Conservation (phyloP, 1,140 invertebrate genomes). For the Eriosoma lanigerum region DNA sequence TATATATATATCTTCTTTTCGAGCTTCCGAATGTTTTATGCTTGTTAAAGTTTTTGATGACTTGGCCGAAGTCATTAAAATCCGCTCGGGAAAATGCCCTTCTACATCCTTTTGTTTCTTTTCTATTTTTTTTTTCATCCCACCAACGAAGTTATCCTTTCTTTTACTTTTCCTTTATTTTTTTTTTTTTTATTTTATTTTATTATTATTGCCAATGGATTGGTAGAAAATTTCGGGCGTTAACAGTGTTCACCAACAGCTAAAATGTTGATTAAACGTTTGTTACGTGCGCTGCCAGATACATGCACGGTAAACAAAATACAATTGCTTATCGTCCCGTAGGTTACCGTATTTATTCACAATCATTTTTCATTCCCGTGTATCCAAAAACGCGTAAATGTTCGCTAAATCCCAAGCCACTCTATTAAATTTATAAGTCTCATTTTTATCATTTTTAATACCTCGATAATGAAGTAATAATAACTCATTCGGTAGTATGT, state of each 20-base stretch:
- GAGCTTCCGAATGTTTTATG: slow-evolving; percentile 38
- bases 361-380: neutral
- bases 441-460: neutral
- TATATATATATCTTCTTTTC: neutral
- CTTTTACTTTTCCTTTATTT: neutral
- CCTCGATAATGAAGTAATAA: too few relatives aligned
- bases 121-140: neutral
- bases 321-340: slow-evolving; percentile 11
- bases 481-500: too few relatives aligned
- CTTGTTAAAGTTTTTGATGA: slow-evolving; percentile 40
- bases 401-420: neutral
- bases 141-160: neutral
- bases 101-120: neutral
- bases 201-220: neutral
- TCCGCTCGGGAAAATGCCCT: neutral
- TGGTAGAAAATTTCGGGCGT: neutral
- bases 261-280: slow-evolving; percentile 1
- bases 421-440: neutral
- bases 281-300: neutral
- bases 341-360: neutral
- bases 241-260: neutral
- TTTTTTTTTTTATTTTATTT: neutral
- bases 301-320: neutral
- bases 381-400: neutral
- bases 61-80: slow-evolving; percentile 30